Evolutionary conservation across 2,888 invertebrate genomes (phyloP).

Genomic region (Monoplex corrugatus): DNA sequence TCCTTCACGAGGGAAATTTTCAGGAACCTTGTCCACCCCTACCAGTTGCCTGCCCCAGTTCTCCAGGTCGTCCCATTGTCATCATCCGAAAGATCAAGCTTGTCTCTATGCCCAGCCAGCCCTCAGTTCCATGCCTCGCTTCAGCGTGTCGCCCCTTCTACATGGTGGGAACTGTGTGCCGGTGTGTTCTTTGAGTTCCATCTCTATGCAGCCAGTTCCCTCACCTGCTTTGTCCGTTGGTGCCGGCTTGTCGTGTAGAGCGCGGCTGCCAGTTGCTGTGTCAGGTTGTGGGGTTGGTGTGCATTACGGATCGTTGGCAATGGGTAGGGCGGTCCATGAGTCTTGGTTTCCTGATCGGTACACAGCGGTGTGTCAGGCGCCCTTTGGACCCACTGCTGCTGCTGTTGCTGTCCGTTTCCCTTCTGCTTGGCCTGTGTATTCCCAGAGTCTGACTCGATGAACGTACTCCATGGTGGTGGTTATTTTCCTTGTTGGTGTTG

Average conservation of each 20-base stretch:
- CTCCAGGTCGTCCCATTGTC: no score
- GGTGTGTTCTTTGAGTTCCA: neutral
- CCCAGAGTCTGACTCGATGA: neutral
- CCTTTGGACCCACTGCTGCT: neutral
- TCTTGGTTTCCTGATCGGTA: neutral
- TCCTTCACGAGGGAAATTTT: no score
- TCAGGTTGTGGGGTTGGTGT: neutral
- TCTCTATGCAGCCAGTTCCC: neutral
- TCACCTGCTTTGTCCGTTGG: neutral
- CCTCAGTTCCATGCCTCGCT: neutral
- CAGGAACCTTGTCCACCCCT: no score
- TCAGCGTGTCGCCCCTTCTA: neutral
- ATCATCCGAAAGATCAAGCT: neutral
- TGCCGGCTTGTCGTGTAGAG: neutral
- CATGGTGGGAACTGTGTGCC: neutral
- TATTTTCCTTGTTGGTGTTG: no score
- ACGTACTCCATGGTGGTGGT: no score
- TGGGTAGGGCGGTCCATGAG: neutral
- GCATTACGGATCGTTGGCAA: neutral
- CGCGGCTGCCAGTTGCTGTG: neutral
- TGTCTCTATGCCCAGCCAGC: neutral
- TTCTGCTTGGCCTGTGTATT: constrained; percentile 14
- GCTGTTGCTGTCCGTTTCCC: neutral
- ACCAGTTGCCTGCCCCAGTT: no score
- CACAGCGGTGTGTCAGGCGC: neutral